Base-by-base conservation (phyloP, 2,888 invertebrate species). In the Tupiocoris notatus region DNA sequence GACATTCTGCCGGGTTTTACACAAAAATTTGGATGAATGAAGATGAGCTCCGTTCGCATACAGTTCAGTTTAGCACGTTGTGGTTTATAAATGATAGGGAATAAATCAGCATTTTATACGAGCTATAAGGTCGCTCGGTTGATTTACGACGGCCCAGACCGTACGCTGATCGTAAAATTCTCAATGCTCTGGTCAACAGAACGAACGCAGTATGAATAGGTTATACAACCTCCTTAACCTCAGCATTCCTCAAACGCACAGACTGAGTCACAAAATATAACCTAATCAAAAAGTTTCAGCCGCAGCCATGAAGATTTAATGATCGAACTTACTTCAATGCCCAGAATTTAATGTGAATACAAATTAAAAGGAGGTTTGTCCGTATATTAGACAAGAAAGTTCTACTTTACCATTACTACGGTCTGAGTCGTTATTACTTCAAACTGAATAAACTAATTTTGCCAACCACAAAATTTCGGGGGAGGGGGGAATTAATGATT, bases 61-160 rank as follows among this genome's bases (percentile, higher is more conserved):
- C 39, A 7, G 39, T 39, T 39, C 12, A 3, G 39, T 39, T 39
- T 39, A 12, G 6, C 39, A 39, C 39, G 12, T 12, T 39, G n/a
- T n/a, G 39, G 39, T 3, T 39, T 39, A 39, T 39, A 39, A 39
- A 39, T 39, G 25, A 64, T 64, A 64, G 23, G 64, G 24, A 64
- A 64, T 64, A 24, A 64, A 64, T 64, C 64, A 24, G 23, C 7
- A 0, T 24, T 23, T 16, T 64, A 24, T 64, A 64, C 64, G 24
- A 64, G 23, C 64, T 24, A 64, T 64, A 24, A 64, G 24, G 24
- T 64, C 39, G 64, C 24, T 24, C 18, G 24, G 24, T 64, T 64
- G 64, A 64, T 64, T 64, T 64, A 64, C 64, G 24, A 25, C 64
- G 24, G 24, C 24, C 64, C 18, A 12, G 12, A 39, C 39, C 39